phyloP scores from a whole-genome alignment of 2,888 invertebrate genomes.

The Lymantria dispar region DNA sequence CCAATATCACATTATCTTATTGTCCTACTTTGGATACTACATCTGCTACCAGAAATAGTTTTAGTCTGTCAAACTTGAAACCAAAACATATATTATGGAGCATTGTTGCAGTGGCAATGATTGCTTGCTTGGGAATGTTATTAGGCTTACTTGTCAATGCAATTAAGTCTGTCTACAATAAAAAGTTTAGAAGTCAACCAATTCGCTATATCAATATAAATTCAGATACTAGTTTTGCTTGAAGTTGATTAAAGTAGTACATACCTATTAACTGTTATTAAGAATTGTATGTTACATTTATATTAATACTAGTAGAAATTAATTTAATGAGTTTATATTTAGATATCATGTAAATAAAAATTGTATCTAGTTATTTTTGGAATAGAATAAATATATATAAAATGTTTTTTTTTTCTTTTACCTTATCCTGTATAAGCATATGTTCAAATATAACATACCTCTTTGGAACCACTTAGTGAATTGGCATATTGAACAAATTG shows the following conservation, averaged over 20 bases:
- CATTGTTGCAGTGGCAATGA: slow-evolving; percentile 64
- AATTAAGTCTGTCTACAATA: slow-evolving; percentile 58
- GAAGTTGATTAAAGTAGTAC: slow-evolving; percentile 20
- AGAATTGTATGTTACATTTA: slow-evolving; percentile 15
- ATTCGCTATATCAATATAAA: slow-evolving; percentile 67
- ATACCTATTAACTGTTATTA: slow-evolving; percentile 12
- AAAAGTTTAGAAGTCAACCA: slow-evolving; percentile 57
- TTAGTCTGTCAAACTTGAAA: slow-evolving; percentile 54
- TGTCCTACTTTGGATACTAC: slow-evolving; percentile 67
- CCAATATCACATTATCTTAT: slow-evolving; percentile 63
- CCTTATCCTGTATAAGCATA: background rate
- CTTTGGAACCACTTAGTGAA: slow-evolving; percentile 84
- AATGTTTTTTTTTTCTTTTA: background rate
- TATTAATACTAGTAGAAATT: slow-evolving; percentile 15
- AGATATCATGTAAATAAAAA: slow-evolving; percentile 37
- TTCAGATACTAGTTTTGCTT: slow-evolving; percentile 62
- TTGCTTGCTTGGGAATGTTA: slow-evolving; percentile 64
- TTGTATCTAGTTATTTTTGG: slow-evolving; percentile 17
- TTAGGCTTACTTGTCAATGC: slow-evolving; percentile 63
- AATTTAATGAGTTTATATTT: slow-evolving; percentile 21
- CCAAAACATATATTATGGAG: slow-evolving; percentile 73
- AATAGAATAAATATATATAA: slow-evolving; percentile 17
- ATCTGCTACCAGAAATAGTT: slow-evolving; percentile 48
- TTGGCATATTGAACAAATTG: slow-evolving; percentile 89
- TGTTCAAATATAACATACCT: slow-evolving; percentile 77